Percentiles rank a stretch among this genome's conserved stretches.
Evolutionary conservation across 2,797 vertebrate genomes (phyloP).

Genomic region (Acanthurus tractus): DNA sequence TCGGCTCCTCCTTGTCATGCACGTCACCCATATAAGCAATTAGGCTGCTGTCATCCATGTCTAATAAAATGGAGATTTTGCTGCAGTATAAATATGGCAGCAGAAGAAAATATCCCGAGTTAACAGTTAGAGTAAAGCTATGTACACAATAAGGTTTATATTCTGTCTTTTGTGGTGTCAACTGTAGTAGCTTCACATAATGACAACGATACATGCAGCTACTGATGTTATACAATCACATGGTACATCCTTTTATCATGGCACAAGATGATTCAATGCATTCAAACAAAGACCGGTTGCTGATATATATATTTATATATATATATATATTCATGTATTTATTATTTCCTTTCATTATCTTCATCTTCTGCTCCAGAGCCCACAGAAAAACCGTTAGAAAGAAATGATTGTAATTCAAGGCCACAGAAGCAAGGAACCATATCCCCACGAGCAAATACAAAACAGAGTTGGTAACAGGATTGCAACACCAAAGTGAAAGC

Average conservation of each 20-base stretch:
- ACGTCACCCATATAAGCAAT: slow-evolving; percentile 66
- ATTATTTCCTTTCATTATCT: slow-evolving; percentile 72
- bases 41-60: slow-evolving; percentile 67
- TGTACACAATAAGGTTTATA: slow-evolving; percentile 44
- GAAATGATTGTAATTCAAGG: slow-evolving; percentile 81
- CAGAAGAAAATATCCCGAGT: slow-evolving; percentile 30
- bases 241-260: neutral
- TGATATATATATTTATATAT: slow-evolving; percentile 67
- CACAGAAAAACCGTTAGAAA: slow-evolving; percentile 64
- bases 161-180: slow-evolving; percentile 21
- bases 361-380: slow-evolving; percentile 57
- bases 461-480: slow-evolving; percentile 81
- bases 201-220: slow-evolving; percentile 16
- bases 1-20: slow-evolving; percentile 66
- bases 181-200: slow-evolving; percentile 37
- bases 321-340: slow-evolving; percentile 73
- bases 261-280: slow-evolving; percentile 27
- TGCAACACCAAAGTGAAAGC: slow-evolving; percentile 80
- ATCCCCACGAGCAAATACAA: slow-evolving; percentile 80
- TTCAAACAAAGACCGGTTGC: slow-evolving; percentile 46
- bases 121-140: slow-evolving; percentile 11
- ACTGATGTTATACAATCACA: slow-evolving; percentile 27
- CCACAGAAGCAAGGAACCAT: slow-evolving; percentile 83
- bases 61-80: slow-evolving; percentile 63
- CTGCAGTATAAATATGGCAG: slow-evolving; percentile 38